Base-by-base conservation (phyloP, 2,797 vertebrate species). In the Platalea minor region DNA sequence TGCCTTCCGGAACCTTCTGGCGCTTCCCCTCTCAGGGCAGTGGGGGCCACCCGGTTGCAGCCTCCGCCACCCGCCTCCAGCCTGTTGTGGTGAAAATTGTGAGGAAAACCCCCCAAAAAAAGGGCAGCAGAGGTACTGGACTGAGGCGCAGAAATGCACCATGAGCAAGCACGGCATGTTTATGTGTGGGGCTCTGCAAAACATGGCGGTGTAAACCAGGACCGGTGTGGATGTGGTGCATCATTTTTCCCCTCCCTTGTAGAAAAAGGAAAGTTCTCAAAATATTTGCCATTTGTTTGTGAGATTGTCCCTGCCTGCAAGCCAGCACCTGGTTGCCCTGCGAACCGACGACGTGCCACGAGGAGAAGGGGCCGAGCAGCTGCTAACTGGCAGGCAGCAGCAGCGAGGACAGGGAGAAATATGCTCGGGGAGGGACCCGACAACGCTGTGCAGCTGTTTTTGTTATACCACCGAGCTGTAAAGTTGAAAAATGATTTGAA, bases 171-270 rank as follows among this genome's bases (percentile, higher is more conserved):
- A 26, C 20, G 21, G 8, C 4, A 0, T 7, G 7, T 9, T 31
- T 20, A 3, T 3, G 6, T 56, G 39, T 17, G 14, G 9, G n/a
- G 5, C 29, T 41, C n/a, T 25, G 23, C 20, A 35, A 28, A 81
- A 37, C 29, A 13, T 9, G 24, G 24, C 0, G 1, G 18, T 1
- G 11, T 59, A 17, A 33, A 10, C 11, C 7, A 19, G 16, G 12
- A 37, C 11, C 0, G 0, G 3, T 1, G 0, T 10, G 26, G 26
- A 23, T 33, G 23, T 0, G 0, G 3, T 14, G 56, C 0, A 0
- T n/a, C 61, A 2, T 9, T 51, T 48, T 75, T 29, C 14, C 5
- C 8, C 7, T 65, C 18, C 4, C 4, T 5, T 24, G 29, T 29
- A n/a, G 13, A 9, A 78, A 91, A 57, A 19, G 24, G 17, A 8